A percentile compares a stretch with the other conserved stretches of the same genome.
Conservation (phyloP, 2,888 invertebrate genomes). For the Rhamnusium bicolor region DNA sequence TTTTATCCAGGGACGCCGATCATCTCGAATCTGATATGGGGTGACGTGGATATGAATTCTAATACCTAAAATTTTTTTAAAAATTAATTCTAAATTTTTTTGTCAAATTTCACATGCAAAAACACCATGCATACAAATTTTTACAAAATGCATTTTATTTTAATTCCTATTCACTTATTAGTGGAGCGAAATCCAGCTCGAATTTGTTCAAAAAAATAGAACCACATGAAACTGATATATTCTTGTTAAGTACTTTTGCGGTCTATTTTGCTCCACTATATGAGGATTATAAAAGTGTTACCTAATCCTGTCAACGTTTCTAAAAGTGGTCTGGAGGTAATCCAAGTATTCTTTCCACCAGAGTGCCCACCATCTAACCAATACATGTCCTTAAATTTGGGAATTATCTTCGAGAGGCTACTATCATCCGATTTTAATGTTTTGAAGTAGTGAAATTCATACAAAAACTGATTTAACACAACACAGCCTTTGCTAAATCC, state of each 20-base stretch:
- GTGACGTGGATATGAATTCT: conserved; percentile 87
- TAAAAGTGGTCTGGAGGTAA: conserved; percentile 83
- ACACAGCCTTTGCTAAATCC: conserved; percentile 96
- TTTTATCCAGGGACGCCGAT: conserved; percentile 87
- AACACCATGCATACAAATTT: too few species aligned
- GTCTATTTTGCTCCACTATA: too few species aligned
- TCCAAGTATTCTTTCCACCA: conserved; percentile 92
- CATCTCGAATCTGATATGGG: conserved; percentile 91
- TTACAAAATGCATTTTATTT: too few species aligned
- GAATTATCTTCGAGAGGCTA: conserved; percentile 77
- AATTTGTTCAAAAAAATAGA: too few species aligned
- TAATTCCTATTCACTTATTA: too few species aligned
- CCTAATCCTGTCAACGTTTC: conserved; percentile 82
- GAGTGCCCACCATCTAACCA: conserved; percentile 95
- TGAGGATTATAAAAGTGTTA: too few species aligned
- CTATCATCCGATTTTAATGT: conserved; percentile 77
- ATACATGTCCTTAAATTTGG: conserved; percentile 83
- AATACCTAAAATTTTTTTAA: conserved; percentile 72
- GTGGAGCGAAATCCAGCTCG: too few species aligned
- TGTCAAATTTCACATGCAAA: too few species aligned
- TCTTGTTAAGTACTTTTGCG: too few species aligned
- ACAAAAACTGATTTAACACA: conserved; percentile 91
- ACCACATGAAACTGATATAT: too few species aligned
- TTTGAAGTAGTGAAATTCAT: conserved; percentile 86
- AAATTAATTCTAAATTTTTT: not conserved